A percentile compares a stretch with the other conserved stretches of the same genome.
Conservation (phyloP, 1,140 invertebrate species). For the Saccostrea echinata region DNA sequence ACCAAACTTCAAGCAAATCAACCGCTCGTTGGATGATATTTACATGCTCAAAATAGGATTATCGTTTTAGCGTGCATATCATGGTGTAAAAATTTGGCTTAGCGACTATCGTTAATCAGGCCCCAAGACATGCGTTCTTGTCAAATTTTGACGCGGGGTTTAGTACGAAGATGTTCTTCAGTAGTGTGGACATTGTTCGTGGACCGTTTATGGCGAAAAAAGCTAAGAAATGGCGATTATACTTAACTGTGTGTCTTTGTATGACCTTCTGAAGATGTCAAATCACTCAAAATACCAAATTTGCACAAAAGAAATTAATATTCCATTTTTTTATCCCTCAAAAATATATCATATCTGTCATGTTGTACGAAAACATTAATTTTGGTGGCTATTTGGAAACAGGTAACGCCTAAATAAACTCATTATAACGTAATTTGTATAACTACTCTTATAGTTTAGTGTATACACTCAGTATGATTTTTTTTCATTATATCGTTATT, state of each 20-base stretch:
- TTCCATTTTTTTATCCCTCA: conserved; percentile 17
- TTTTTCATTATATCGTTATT: background rate
- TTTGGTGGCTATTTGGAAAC: conserved; percentile 6
- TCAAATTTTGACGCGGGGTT: conserved; percentile 15
- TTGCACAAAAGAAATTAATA: conserved; percentile 30
- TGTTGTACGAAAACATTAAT: conserved; percentile 24
- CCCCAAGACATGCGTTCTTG: background rate
- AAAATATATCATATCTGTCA: conserved; percentile 35
- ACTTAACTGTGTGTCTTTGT: background rate
- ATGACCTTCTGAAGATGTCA: background rate
- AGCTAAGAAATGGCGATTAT: background rate
- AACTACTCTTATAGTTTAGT: background rate
- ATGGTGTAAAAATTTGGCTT: conserved; percentile 34
- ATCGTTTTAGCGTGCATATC: conserved; percentile 20
- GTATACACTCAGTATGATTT: background rate
- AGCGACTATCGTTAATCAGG: conserved; percentile 31
- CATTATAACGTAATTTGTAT: background rate
- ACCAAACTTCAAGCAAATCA: background rate
- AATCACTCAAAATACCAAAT: conserved; percentile 28
- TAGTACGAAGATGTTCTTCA: background rate
- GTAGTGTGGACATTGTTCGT: background rate
- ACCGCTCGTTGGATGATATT: background rate
- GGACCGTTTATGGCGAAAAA: conserved; percentile 1
- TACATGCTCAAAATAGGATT: conserved; percentile 21
- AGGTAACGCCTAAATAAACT: background rate